Percentiles rank a stretch among this genome's conserved stretches.
phyloP scores from a whole-genome alignment of 2,888 invertebrate genomes.

The Pelosia muscerda region DNA sequence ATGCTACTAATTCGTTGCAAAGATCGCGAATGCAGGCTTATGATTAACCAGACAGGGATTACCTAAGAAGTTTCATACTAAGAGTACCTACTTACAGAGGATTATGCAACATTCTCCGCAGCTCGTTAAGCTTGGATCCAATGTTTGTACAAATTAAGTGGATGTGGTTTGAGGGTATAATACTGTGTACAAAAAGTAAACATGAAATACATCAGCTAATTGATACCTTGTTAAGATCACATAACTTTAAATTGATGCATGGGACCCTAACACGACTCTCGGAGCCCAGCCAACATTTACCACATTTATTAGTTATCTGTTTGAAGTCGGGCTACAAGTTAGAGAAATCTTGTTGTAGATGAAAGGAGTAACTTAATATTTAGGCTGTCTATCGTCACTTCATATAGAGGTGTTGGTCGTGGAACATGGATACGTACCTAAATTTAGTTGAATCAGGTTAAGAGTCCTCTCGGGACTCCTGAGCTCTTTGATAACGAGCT shows the following conservation, averaged over 20 bases:
- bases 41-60: conserved; percentile 55
- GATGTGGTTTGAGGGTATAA: conserved; percentile 1
- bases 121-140: conserved; percentile 19
- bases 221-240: background rate
- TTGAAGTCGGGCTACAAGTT: too few species aligned
- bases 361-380: background rate
- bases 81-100: conserved; percentile 50
- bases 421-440: background rate
- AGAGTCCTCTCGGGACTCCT: background rate
- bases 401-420: background rate
- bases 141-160: conserved; percentile 33
- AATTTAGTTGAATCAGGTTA: conserved; percentile 3
- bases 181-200: background rate
- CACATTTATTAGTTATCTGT: too few species aligned
- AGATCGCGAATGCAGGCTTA: conserved; percentile 50
- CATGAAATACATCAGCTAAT: background rate
- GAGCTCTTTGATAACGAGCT: conserved; percentile 4
- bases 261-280: too few species aligned
- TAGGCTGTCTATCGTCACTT: background rate
- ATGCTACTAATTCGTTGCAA: conserved; percentile 28
- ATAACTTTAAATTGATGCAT: too few species aligned
- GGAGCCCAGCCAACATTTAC: too few species aligned
- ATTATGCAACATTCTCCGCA: conserved; percentile 53
- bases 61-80: conserved; percentile 54
- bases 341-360: too few species aligned